These are phyloP conservation scores for Hymenopus coronatus DNA, from an alignment of 2,888 invertebrate genomes.

Conservation along the genomic window DNA sequence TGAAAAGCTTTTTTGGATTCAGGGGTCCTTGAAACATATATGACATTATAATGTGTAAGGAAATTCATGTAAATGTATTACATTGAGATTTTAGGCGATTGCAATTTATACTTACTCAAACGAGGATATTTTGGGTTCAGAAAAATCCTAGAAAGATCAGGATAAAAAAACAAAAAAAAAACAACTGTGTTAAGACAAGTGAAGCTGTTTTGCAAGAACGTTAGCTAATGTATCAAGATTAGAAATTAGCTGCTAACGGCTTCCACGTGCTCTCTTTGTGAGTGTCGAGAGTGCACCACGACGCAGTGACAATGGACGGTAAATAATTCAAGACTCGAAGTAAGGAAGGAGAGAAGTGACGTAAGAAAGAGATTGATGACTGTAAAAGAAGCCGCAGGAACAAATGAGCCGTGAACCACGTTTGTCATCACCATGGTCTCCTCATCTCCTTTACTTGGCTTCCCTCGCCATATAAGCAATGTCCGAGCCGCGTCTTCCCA, in stretches of 20 bases:
- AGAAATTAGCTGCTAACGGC: neutral
- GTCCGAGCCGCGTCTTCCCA: neutral
- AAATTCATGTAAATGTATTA: too few relatives aligned
- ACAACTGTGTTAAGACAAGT: neutral
- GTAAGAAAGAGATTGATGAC: conserved; percentile 20
- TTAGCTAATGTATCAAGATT: neutral
- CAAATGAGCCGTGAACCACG: conserved; percentile 29
- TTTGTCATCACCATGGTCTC: conserved; percentile 25
- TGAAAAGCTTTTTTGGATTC: too few relatives aligned
- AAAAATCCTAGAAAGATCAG: too few relatives aligned
- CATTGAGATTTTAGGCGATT: too few relatives aligned
- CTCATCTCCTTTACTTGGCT: conserved; percentile 7
- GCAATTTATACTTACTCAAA: too few relatives aligned
- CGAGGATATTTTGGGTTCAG: too few relatives aligned
- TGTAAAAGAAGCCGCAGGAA: conserved; percentile 21
- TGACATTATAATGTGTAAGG: too few relatives aligned
- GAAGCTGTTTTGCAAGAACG: neutral
- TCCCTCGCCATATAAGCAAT: conserved; percentile 1
- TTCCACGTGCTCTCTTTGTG: neutral
- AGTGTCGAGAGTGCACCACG: neutral
- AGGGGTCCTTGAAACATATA: too few relatives aligned
- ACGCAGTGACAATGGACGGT: neutral
- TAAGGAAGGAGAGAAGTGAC: neutral
- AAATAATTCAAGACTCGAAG: neutral
- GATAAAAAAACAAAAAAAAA: too few relatives aligned